Percentiles rank a stretch among this genome's conserved stretches.
Conservation (phyloP, 2,888 invertebrate genomes). For the Microctonus aethiopoides region DNA sequence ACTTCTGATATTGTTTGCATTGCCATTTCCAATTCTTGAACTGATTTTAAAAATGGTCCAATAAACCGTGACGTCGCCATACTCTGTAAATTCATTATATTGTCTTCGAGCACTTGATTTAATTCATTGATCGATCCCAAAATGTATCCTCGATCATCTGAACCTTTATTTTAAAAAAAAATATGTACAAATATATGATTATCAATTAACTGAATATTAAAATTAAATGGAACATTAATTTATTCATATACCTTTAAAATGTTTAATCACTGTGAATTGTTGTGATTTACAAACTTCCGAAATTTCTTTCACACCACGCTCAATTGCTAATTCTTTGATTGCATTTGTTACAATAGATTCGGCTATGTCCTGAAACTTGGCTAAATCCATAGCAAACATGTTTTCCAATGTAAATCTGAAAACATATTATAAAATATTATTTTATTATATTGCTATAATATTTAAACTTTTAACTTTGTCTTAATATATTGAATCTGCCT, state of each 20-base stretch:
- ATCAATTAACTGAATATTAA: constrained; percentile 44
- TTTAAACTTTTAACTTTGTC: no score
- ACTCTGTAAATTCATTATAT: constrained; percentile 89
- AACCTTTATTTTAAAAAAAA: constrained; percentile 58
- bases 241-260: constrained; percentile 70
- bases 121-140: constrained; percentile 88
- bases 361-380: constrained; percentile 86
- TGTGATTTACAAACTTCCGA: constrained; percentile 79
- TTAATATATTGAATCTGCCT: no score
- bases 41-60: constrained; percentile 85
- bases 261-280: constrained; percentile 74
- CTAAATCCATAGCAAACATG: constrained; percentile 92
- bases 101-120: constrained; percentile 84
- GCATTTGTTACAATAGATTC: constrained; percentile 89
- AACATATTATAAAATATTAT: neutral
- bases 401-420: constrained; percentile 87
- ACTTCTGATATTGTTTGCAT: constrained; percentile 86
- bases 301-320: constrained; percentile 86
- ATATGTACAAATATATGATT: constrained; percentile 52
- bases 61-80: constrained; percentile 92
- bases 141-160: constrained; percentile 83
- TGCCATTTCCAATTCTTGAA: constrained; percentile 87
- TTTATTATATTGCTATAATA: neutral
- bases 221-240: neutral
- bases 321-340: constrained; percentile 90